phyloP scores from a whole-genome alignment of 2,113 vertebrate species.

The Hassar affinis region DNA sequence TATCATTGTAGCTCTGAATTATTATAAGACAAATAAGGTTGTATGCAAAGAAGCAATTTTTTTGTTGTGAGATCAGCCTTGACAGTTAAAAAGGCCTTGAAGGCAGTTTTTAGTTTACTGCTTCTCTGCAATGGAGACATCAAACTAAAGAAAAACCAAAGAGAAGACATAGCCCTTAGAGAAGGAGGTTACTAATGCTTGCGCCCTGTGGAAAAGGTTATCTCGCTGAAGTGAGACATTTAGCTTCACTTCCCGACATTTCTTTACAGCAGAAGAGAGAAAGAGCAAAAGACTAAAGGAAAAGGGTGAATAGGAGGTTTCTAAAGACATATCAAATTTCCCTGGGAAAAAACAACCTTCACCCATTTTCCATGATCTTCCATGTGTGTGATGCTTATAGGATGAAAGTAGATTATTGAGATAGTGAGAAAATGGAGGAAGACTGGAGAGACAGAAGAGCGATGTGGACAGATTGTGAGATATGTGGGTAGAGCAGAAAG shows the following conservation, averaged over 20 bases:
- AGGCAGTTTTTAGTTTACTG: neutral
- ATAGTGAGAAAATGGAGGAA: neutral
- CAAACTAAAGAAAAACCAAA: constrained; percentile 38
- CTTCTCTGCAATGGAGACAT: neutral
- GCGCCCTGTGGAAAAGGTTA: constrained; percentile 57
- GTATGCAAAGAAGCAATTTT: neutral
- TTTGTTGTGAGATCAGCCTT: neutral
- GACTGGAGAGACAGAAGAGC: constrained; percentile 24
- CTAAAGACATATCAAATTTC: neutral
- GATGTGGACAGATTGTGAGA: neutral
- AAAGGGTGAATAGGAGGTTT: neutral
- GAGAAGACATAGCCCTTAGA: constrained; percentile 38
- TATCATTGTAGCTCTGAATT: neutral
- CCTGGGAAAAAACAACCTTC: neutral
- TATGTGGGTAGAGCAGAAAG: constrained; percentile 36
- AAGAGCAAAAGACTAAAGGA: constrained; percentile 17
- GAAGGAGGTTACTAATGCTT: constrained; percentile 47
- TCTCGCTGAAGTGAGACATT: constrained; percentile 60
- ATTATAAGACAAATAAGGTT: neutral
- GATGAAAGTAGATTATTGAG: constrained; percentile 16
- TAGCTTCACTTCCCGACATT: constrained; percentile 47
- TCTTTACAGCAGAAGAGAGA: constrained; percentile 30
- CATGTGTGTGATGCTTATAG: neutral
- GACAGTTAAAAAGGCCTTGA: neutral
- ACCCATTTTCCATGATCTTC: neutral